These are phyloP conservation scores for Nibea albiflora DNA, from an alignment of 2,113 vertebrate species.

Conservation along the genomic window DNA sequence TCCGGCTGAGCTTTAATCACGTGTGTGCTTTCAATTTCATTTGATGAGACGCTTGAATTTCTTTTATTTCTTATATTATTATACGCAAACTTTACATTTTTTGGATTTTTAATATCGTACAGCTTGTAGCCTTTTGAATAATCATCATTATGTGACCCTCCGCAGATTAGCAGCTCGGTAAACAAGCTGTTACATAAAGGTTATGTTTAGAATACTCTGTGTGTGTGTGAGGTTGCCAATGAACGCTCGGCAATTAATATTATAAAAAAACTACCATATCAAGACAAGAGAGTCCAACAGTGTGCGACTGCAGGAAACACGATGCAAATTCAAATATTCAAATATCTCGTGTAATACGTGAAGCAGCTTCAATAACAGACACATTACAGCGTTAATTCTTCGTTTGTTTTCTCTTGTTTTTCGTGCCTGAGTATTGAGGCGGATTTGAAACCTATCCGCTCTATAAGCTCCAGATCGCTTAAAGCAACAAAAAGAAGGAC, in stretches of 20 bases:
- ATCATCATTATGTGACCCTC: background rate
- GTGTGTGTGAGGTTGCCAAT: background rate
- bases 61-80: background rate
- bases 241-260: background rate
- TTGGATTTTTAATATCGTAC: background rate
- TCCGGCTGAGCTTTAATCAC: background rate
- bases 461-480: background rate
- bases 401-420: background rate
- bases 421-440: background rate
- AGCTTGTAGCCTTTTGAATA: background rate
- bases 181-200: background rate
- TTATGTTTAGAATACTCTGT: background rate
- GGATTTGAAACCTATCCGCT: background rate
- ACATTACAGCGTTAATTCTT: background rate
- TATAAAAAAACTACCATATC: background rate
- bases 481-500: slow-evolving; percentile 6
- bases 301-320: background rate
- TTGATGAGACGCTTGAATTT: background rate
- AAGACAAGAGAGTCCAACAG: background rate
- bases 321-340: background rate
- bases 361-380: background rate
- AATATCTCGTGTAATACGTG: background rate
- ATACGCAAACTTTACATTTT: background rate
- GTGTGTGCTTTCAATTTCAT: background rate
- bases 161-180: background rate